These are phyloP conservation scores for Drosophila hydei DNA, from an alignment of 1,140 invertebrate genomes.

Conservation along the genomic window DNA sequence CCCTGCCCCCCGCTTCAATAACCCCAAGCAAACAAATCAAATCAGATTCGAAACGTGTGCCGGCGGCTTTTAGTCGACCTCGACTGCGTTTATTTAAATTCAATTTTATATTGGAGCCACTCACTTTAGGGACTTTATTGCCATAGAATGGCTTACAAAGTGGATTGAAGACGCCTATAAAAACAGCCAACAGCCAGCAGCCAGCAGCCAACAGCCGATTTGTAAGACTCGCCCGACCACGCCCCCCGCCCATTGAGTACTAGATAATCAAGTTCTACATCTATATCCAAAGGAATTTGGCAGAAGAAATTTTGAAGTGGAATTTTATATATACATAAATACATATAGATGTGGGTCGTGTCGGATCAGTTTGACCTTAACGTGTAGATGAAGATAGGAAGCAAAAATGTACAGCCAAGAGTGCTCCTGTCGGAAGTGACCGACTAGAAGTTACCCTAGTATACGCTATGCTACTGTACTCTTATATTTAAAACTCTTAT, in stretches of 20 bases:
- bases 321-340: too few relatives aligned
- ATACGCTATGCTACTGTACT: too few relatives aligned
- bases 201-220: conserved; percentile 14
- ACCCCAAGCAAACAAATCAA: conserved; percentile 67
- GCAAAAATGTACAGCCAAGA: too few relatives aligned
- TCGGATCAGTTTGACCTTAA: too few relatives aligned
- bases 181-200: conserved; percentile 32
- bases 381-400: too few relatives aligned
- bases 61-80: conserved; percentile 42
- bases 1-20: background rate
- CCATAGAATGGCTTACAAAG: conserved; percentile 71
- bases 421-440: too few relatives aligned
- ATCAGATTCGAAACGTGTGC: conserved; percentile 66
- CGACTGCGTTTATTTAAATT: conserved; percentile 80
- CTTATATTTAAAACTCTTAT: too few relatives aligned
- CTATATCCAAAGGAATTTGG: background rate
- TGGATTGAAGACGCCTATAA: conserved; percentile 67
- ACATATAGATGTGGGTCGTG: too few relatives aligned
- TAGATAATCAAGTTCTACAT: background rate
- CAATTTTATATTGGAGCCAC: conserved; percentile 78
- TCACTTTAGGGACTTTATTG: conserved; percentile 70
- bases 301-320: background rate
- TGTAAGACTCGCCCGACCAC: background rate
- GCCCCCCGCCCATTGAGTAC: background rate
- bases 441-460: too few relatives aligned